Conservation (phyloP, 2,113 vertebrate species). For the Dolichallabes microphthalmus region DNA sequence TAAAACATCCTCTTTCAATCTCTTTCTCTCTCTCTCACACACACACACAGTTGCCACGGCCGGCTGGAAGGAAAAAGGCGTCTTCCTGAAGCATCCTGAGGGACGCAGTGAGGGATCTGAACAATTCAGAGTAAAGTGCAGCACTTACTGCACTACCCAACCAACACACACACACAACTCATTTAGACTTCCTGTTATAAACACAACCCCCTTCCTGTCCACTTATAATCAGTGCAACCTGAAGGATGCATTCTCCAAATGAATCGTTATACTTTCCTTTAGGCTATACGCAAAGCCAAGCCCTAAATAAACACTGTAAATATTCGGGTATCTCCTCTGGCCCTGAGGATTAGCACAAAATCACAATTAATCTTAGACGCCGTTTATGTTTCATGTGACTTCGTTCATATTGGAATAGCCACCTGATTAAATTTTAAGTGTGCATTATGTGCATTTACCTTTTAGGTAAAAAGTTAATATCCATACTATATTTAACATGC, state of each 20-base stretch:
- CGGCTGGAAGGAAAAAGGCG: constrained; percentile 21
- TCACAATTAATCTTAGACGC: not conserved
- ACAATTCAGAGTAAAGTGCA: constrained; percentile 24
- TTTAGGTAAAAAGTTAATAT: not conserved
- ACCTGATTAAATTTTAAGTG: not conserved
- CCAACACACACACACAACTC: not conserved
- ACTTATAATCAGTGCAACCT: constrained; percentile 32
- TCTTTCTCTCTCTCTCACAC: not conserved
- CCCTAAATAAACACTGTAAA: not conserved
- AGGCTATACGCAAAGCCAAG: not conserved
- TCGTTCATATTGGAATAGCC: not conserved
- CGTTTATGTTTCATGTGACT: not conserved
- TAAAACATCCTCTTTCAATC: not conserved
- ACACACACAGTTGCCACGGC: not conserved
- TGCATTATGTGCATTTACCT: not conserved
- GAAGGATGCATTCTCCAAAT: constrained; percentile 2
- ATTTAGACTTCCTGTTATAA: constrained; percentile 40
- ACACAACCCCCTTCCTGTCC: constrained; percentile 42
- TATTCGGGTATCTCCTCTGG: not conserved
- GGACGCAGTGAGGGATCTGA: constrained; percentile 30
- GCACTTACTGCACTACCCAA: not conserved
- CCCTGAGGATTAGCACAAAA: not conserved
- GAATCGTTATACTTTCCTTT: not conserved
- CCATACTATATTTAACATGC: not conserved
- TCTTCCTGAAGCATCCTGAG: constrained; percentile 45